These are phyloP conservation scores for Xenopus laevis DNA, from an alignment of 2,113 vertebrate species.

Conservation along the genomic window DNA sequence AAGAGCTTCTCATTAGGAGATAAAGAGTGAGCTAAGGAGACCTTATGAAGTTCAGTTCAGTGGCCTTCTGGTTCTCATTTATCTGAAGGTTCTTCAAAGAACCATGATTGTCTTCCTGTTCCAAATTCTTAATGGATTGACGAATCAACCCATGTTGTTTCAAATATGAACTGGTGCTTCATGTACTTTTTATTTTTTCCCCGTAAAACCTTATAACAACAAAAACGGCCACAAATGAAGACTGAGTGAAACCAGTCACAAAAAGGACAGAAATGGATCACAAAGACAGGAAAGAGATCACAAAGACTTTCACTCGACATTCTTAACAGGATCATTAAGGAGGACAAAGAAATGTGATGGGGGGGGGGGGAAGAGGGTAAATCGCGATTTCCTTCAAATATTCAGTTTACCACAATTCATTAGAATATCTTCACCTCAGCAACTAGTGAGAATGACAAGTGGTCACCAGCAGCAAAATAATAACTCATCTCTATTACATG, in stretches of 20 bases:
- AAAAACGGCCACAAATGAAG: neutral
- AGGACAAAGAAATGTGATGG: neutral
- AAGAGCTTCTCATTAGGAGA: neutral
- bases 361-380: neutral
- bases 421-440: neutral
- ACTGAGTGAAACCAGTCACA: constrained; percentile 3
- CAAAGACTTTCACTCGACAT: constrained; percentile 14
- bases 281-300: neutral
- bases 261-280: constrained; percentile 16
- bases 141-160: neutral
- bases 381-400: neutral
- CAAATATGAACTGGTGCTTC: constrained; percentile 2
- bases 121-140: neutral
- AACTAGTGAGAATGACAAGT: neutral
- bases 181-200: neutral
- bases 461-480: neutral
- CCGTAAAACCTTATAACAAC: neutral
- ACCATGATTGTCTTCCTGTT: constrained; percentile 42
- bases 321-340: neutral
- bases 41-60: neutral
- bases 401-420: too few species aligned
- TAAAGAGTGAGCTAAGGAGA: neutral
- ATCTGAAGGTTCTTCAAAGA: constrained; percentile 21
- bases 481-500: neutral
- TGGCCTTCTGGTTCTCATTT: constrained; percentile 20